phyloP scores from a whole-genome alignment of 2,113 vertebrate genomes.

The Nycticorax nycticorax region DNA sequence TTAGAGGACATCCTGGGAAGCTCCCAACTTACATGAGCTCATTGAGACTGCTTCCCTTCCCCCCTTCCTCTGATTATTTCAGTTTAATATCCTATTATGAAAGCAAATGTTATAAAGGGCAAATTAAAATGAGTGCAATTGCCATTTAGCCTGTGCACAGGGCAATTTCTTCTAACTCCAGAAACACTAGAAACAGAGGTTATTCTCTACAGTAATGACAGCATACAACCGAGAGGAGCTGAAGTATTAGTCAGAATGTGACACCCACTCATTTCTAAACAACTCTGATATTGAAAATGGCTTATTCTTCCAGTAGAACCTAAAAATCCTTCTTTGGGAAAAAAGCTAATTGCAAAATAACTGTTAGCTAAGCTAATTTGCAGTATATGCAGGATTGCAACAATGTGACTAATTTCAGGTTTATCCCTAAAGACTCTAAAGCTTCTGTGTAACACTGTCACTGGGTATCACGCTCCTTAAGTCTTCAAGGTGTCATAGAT shows the following conservation, averaged over 20 bases:
- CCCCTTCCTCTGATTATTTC: conserved; percentile 12
- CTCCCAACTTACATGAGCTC: conserved; percentile 1
- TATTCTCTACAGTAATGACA: neutral
- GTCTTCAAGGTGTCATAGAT: neutral
- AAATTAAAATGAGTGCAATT: neutral
- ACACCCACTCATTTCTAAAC: neutral
- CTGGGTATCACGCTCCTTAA: neutral
- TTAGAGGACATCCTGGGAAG: neutral
- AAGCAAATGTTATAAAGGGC: neutral
- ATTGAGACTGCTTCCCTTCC: neutral
- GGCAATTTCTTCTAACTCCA: neutral
- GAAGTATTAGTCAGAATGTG: neutral
- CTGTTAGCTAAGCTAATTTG: neutral
- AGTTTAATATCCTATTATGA: neutral
- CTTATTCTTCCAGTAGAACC: neutral
- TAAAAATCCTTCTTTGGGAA: neutral
- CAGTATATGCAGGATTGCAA: neutral
- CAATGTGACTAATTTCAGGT: neutral
- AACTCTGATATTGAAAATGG: neutral
- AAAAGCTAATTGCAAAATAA: neutral
- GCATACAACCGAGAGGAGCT: neutral
- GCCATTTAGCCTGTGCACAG: neutral
- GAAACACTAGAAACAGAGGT: neutral
- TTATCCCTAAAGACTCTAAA: neutral
- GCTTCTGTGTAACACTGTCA: neutral